phyloP scores from a whole-genome alignment of 1,140 invertebrate genomes.

The Bombus superbus region DNA sequence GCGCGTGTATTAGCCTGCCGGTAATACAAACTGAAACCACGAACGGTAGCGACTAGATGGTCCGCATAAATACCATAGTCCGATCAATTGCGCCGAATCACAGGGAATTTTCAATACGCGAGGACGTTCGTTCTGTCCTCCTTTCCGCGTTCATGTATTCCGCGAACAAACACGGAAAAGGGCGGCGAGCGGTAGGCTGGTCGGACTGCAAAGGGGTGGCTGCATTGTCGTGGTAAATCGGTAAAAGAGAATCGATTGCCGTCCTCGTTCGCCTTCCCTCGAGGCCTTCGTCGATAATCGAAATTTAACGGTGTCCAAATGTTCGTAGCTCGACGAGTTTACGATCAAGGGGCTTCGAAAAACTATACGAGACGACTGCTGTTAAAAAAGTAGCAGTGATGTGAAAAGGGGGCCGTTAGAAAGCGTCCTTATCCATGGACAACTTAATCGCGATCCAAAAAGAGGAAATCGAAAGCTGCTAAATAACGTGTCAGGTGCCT shows the following conservation, averaged over 20 bases:
- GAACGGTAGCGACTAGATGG: conserved; percentile 71
- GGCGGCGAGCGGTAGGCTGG: not conserved
- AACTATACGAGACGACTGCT: not conserved
- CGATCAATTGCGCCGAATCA: conserved; percentile 79
- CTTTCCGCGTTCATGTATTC: conserved; percentile 40
- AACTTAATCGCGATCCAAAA: no score
- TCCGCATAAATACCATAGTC: conserved; percentile 76
- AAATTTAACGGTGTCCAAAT: conserved; percentile 58
- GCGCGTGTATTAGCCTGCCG: conserved; percentile 66
- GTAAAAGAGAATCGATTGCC: conserved; percentile 77
- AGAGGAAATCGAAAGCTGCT: fast-evolving
- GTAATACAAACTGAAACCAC: conserved; percentile 67
- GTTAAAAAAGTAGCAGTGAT: no score
- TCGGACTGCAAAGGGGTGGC: conserved; percentile 26
- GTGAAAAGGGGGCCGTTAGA: no score
- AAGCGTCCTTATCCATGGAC: no score
- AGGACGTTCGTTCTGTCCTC: not conserved
- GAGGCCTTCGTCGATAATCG: conserved; percentile 53
- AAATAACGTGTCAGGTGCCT: no score
- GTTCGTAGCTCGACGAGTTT: no score
- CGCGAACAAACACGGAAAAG: conserved; percentile 5
- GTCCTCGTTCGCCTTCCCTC: not conserved
- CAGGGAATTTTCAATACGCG: conserved; percentile 78
- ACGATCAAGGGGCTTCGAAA: conserved; percentile 38
- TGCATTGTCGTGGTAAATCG: conserved; percentile 70